Percentiles rank a stretch among this genome's conserved stretches.
These are phyloP conservation scores for Anableps anableps DNA, from an alignment of 2,797 vertebrate genomes.

Conservation along the genomic window DNA sequence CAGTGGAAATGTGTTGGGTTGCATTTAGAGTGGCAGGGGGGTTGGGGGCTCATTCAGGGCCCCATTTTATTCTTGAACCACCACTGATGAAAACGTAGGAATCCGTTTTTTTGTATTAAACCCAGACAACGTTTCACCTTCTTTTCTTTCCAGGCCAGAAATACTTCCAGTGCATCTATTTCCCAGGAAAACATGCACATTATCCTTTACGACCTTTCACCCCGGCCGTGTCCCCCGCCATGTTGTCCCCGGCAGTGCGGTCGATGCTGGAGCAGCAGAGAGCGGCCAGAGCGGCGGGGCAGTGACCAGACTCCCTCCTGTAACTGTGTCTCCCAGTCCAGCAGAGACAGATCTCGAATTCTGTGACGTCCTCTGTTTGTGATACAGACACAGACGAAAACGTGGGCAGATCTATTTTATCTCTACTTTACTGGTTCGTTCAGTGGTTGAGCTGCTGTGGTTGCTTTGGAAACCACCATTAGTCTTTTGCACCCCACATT, in stretches of 20 bases:
- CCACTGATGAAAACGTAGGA: not conserved
- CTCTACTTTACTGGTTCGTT: conserved; percentile 49
- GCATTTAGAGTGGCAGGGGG: no score
- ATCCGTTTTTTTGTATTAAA: not conserved
- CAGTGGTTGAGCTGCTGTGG: conserved; percentile 65
- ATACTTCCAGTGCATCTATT: conserved; percentile 93
- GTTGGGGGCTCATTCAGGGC: no score
- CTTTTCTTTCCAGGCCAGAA: conserved; percentile 83
- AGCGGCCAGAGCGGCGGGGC: conserved; percentile 80
- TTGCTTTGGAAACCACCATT: conserved; percentile 24
- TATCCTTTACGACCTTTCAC: conserved; percentile 85
- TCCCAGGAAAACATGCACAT: conserved; percentile 88
- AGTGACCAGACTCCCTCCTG: conserved; percentile 62
- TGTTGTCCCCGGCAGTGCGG: conserved; percentile 76
- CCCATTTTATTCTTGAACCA: not conserved
- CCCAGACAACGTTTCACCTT: not conserved
- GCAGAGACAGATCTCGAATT: conserved; percentile 41
- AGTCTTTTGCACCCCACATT: conserved; percentile 3
- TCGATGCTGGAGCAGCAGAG: conserved; percentile 80
- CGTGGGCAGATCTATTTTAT: conserved; percentile 32
- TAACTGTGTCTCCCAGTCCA: conserved; percentile 51
- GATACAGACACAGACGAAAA: conserved; percentile 23
- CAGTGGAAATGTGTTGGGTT: no score
- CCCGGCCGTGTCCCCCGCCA: conserved; percentile 73
- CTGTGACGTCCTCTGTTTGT: conserved; percentile 33